Evolutionary conservation across 2,797 vertebrate genomes (phyloP), one percentile per base, ranked within the genome.

Genomic region (Rhinella marina): DNA sequence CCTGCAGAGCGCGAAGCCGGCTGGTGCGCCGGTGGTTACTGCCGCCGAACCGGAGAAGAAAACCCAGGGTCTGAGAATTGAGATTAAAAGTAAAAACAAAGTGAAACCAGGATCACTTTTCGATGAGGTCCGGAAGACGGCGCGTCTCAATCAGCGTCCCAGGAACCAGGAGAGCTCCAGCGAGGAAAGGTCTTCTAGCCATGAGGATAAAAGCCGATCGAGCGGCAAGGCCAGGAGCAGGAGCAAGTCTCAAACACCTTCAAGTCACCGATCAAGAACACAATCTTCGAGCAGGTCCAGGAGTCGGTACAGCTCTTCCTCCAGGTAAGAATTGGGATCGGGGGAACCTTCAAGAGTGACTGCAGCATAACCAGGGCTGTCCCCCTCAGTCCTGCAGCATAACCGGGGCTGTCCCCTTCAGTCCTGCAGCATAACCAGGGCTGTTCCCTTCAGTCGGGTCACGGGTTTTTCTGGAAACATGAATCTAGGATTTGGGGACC

Each of bases 111-210:
- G 98, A 1, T 99, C 98, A 14, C 95, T 99, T 70, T 99, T 99
- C 13, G 98, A 99, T 1, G 98, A 99, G 91, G 98, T 99, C 1
- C 96, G 98, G 1, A 99, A 99, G 93, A 99, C 98, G 0, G 98
- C 97, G 0, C 94, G 98, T 13, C 94, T 99, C 64, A 99, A 99
- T 93, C 97, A 97, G 83, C 96, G 98, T 90, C 98, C 97, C 0
- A 95, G 98, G 88, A 98, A 99, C 92, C 96, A 96, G 72, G 98
- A 99, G 89, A 99, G 97, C 80, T 99, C 98, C 19, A 98, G 97
- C 12, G 98, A 98, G 87, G 98, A 99, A 21, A 93, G 94, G 0
- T 97, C 97, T 0, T 95, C 95, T 0, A 94, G 95, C 1, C 93
- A 90, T 59, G 96, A 94, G 70, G 93, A 93, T 57, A 95, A 94